Percentiles rank a stretch among this genome's conserved stretches.
These are phyloP conservation scores for Ricordea florida DNA, from an alignment of 92 coral and sea anemone genomes.

Conservation along the genomic window DNA sequence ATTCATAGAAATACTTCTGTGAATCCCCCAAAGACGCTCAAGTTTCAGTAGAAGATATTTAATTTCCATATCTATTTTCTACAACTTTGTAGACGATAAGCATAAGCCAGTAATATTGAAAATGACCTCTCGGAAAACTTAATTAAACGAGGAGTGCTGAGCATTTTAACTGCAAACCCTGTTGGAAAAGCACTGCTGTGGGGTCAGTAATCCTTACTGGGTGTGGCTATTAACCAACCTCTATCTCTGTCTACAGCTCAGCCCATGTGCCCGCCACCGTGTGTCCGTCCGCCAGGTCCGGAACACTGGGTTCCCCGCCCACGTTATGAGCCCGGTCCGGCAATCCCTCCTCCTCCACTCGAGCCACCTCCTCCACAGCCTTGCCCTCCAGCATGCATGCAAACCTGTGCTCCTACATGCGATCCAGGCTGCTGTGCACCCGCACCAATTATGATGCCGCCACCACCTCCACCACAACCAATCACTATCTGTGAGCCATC, in stretches of 20 bases:
- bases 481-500: constrained; percentile 78
- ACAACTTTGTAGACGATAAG: no score
- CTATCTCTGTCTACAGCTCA: constrained; percentile 17
- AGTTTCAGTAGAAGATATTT: no score
- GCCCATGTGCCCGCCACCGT: constrained; percentile 51
- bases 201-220: no score
- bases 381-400: constrained; percentile 62
- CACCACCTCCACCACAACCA: constrained; percentile 64
- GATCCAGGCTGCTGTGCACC: constrained; percentile 59
- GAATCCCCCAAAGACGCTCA: no score
- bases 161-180: no score
- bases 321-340: constrained; percentile 87
- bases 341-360: constrained; percentile 88
- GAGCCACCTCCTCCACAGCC: constrained; percentile 74
- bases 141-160: no score
- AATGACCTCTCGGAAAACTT: no score
- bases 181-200: no score
- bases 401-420: constrained; percentile 67
- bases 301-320: constrained; percentile 91
- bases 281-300: constrained; percentile 57
- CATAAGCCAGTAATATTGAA: no score
- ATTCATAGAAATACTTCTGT: no score
- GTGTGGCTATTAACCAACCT: no score
- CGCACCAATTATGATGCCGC: constrained; percentile 35
- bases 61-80: no score